Evolutionary conservation across 2,113 vertebrate genomes (phyloP), one percentile per base, ranked within the genome.

Genomic region (Triplophysa dalaica): DNA sequence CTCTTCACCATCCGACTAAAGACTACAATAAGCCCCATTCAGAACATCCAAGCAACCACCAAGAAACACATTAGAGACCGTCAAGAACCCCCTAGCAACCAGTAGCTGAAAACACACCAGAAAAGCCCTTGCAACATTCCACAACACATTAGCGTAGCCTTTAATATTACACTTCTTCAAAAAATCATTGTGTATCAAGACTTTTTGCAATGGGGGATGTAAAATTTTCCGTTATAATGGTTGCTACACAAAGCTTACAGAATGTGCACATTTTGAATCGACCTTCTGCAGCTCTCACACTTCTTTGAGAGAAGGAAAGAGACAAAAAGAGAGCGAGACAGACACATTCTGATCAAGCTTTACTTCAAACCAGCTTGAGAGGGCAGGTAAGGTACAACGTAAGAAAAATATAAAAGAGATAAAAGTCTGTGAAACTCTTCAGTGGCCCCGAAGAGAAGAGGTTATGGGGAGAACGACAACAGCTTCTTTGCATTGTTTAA

Each of bases 401-500:
- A 61, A 41, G 56, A 45, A 62, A 74, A 62, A 43, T 61, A 17
- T 19, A 74, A 62, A 73, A 1, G 58, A 41, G 29, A 21, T 61
- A 58, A 74, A 43, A 17, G 4, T 74, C 8, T 74, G 13, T 43
- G 70, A 60, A 24, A 14, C 33, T 74, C 70, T 60, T 24, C 21
- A 73, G 56, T 38, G 33, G 54, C 56, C 70, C 56, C 17, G 70
- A 62, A 74, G 70, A 56, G 6, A 63, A 43, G 70, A 74, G 16
- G 68, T 54, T 33, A 70, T 54, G 8, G 29, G 21, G 33, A 11
- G 24, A 21, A n/a, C 1, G 13, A 62, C 73, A 72, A 80, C 78
- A 74, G 16, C 69, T 45, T 45, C 56, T 79, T 60, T 54, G 78
- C 19, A 7, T 17, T 22, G 21, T 43, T 79, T 65, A 73, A 80